phyloP scores from a whole-genome alignment of 1,140 invertebrate genomes.

The Cecropterus lyciades region DNA sequence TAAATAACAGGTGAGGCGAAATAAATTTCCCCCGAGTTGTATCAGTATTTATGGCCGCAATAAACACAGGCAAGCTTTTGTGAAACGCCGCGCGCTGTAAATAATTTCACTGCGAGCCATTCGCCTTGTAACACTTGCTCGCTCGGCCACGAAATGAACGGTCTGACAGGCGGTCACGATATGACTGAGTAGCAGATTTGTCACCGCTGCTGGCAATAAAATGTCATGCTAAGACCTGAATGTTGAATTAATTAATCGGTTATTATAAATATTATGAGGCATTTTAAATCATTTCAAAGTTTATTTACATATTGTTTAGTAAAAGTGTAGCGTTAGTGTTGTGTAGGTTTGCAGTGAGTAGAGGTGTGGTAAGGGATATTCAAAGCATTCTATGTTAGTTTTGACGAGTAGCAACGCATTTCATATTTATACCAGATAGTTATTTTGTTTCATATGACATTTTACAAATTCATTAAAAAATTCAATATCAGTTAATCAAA shows the following conservation, averaged over 20 bases:
- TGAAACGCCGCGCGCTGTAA: constrained; percentile 74
- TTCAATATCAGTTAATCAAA: no score
- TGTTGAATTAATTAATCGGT: neutral
- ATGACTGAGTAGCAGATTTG: constrained; percentile 17
- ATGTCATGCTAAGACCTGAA: neutral
- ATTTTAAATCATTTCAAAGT: no score
- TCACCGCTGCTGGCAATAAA: constrained; percentile 7
- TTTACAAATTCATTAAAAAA: no score
- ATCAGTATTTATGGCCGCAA: constrained; percentile 79
- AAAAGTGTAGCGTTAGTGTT: no score
- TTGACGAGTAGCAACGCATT: no score
- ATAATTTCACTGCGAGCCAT: constrained; percentile 72
- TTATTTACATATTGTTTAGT: no score
- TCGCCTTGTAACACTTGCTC: constrained; percentile 69
- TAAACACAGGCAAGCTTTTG: constrained; percentile 74
- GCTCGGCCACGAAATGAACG: constrained; percentile 42
- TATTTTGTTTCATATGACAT: no score
- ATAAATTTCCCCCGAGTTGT: constrained; percentile 77
- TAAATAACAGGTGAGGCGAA: constrained; percentile 77
- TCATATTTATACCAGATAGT: no score
- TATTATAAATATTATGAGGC: neutral
- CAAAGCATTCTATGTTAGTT: no score
- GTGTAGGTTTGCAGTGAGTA: no score
- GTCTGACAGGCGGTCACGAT: constrained; percentile 30
- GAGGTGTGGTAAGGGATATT: no score